Conservation (phyloP, 2,888 invertebrate genomes). For the Lordiphosa andalusiaca region DNA sequence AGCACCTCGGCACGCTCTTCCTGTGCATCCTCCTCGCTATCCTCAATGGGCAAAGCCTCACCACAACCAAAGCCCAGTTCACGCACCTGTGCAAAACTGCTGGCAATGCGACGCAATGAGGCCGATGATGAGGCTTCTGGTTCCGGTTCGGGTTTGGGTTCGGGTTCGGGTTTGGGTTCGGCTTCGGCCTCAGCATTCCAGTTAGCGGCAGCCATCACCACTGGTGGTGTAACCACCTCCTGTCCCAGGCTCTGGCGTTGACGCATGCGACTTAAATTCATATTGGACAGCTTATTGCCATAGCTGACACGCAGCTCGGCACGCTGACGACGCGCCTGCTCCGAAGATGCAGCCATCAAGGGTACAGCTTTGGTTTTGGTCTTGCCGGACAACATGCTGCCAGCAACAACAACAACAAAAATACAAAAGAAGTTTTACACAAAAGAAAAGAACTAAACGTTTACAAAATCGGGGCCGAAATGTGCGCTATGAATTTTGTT, state of each 20-base stretch:
- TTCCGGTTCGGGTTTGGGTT: too few species aligned
- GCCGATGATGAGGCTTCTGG: neutral
- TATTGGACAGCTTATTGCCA: slow-evolving; percentile 49
- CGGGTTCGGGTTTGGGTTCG: too few species aligned
- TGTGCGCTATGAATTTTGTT: slow-evolving; percentile 34
- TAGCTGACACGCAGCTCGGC: slow-evolving; percentile 50
- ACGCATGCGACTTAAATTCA: slow-evolving; percentile 38
- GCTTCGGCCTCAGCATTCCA: too few species aligned
- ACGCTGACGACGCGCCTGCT: slow-evolving; percentile 48
- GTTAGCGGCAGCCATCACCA: neutral
- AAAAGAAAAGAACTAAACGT: neutral
- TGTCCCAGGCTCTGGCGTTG: neutral
- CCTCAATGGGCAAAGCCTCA: slow-evolving; percentile 46
- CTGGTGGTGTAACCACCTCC: too few species aligned
- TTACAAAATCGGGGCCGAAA: slow-evolving; percentile 22
- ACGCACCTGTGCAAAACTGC: slow-evolving; percentile 53
- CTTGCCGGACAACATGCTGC: slow-evolving; percentile 15
- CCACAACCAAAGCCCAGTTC: slow-evolving; percentile 34
- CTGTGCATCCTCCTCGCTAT: slow-evolving; percentile 45
- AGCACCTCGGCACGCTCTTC: slow-evolving; percentile 53
- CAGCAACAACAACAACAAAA: neutral
- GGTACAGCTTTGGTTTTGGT: slow-evolving; percentile 4
- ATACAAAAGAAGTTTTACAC: neutral
- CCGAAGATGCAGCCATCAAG: slow-evolving; percentile 14
- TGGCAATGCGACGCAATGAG: slow-evolving; percentile 52